A percentile compares a stretch with the other conserved stretches of the same genome.
These are phyloP conservation scores for Philypnodon macrostomus DNA, from an alignment of 2,797 vertebrate genomes.

Conservation along the genomic window DNA sequence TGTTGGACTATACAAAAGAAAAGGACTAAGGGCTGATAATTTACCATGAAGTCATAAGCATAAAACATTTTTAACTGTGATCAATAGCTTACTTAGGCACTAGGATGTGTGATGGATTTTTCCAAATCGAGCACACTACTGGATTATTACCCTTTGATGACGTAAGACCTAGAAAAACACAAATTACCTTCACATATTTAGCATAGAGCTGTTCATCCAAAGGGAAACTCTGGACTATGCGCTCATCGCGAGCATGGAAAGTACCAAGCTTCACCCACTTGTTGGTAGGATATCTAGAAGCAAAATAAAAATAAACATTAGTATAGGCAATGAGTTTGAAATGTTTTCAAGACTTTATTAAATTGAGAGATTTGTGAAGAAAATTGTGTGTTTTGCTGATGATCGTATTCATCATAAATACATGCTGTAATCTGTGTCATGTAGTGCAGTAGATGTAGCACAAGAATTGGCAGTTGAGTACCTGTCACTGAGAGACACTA, in stretches of 20 bases:
- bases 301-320: background rate
- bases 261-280: slow-evolving; percentile 97
- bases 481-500: slow-evolving; percentile 98
- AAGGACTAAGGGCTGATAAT: too few species aligned
- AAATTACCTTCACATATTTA: slow-evolving; percentile 94
- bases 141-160: background rate
- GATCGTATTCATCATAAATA: too few species aligned
- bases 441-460: too few species aligned
- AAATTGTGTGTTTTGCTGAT: too few species aligned
- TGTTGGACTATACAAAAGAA: too few species aligned
- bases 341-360: slow-evolving; percentile 1
- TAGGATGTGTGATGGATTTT: background rate
- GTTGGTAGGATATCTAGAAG: slow-evolving; percentile 91
- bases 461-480: slow-evolving; percentile 43
- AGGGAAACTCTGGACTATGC: slow-evolving; percentile 95
- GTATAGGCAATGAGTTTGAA: background rate
- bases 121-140: background rate
- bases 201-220: slow-evolving; percentile 97
- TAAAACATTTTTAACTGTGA: background rate
- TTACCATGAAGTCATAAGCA: slow-evolving; percentile 41
- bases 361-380: too few species aligned
- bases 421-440: too few species aligned
- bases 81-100: background rate
- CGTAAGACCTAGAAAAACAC: background rate
- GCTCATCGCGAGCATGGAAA: slow-evolving; percentile 93